Conservation (phyloP, 2,888 invertebrate species). For the Parnassius mnemosyne region DNA sequence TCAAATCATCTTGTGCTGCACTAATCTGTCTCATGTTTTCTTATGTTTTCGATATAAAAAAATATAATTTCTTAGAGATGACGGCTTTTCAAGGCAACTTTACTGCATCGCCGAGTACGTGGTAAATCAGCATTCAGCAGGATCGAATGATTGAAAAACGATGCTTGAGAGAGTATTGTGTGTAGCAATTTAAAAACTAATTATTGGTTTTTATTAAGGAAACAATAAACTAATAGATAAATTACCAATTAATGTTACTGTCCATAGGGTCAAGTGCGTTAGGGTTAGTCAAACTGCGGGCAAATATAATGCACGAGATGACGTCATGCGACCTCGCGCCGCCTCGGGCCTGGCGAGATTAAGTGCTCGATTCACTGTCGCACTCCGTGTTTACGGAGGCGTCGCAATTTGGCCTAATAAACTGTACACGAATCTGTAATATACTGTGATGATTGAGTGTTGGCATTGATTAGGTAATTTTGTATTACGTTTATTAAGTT, state of each 20-base stretch:
- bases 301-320: slow-evolving; percentile 36
- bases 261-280: slow-evolving; percentile 29
- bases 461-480: not conserved
- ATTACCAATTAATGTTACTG: slow-evolving; percentile 14
- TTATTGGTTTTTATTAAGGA: not conserved
- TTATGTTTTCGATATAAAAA: no score
- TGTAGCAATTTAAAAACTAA: no score
- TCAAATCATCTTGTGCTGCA: no score
- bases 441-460: not conserved
- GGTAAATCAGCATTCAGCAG: no score
- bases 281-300: slow-evolving; percentile 28
- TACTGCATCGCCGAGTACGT: no score
- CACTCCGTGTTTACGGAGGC: slow-evolving; percentile 11
- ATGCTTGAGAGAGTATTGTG: no score
- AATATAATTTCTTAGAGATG: no score
- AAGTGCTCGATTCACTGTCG: slow-evolving; percentile 8
- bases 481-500: no score
- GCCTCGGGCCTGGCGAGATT: slow-evolving; percentile 20
- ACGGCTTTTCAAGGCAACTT: no score
- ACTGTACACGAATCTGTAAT: slow-evolving; percentile 13
- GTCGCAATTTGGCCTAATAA: slow-evolving; percentile 19
- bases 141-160: no score
- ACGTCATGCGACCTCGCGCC: slow-evolving; percentile 32
- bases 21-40: no score
- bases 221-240: slow-evolving; percentile 7